phyloP scores from a whole-genome alignment of 2,888 invertebrate species.

The Meghimatium bilineatum region DNA sequence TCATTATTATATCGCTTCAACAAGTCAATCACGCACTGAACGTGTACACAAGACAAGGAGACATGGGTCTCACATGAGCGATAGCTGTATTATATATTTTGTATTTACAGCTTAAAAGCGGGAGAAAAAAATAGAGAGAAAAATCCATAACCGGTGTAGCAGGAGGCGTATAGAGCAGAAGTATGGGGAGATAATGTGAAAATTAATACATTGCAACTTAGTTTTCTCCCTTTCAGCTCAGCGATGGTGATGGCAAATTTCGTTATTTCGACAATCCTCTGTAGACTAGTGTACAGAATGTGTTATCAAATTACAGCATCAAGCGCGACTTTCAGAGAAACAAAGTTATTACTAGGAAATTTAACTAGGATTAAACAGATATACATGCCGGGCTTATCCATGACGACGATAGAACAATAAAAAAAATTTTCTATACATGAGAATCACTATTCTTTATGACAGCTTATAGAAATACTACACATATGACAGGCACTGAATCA shows the following conservation, averaged over 20 bases:
- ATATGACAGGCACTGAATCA: too few species aligned
- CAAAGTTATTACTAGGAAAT: neutral
- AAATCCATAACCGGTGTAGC: too few species aligned
- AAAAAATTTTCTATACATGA: too few species aligned
- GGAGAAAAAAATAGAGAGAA: neutral
- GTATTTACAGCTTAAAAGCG: neutral
- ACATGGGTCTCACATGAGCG: too few species aligned
- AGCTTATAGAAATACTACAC: too few species aligned
- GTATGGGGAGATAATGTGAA: neutral
- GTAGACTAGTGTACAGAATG: neutral
- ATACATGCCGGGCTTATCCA: neutral
- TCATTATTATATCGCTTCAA: too few species aligned
- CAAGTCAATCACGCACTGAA: too few species aligned
- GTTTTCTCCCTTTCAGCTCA: neutral
- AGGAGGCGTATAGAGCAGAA: neutral
- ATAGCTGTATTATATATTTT: too few species aligned
- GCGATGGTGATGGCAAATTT: neutral
- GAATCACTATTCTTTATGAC: too few species aligned
- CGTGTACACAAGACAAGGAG: too few species aligned
- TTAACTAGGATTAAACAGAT: neutral
- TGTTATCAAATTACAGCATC: constrained; percentile 20
- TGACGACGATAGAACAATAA: neutral
- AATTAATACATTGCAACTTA: neutral
- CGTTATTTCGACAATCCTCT: neutral
- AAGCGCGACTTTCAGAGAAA: neutral